Conservation (phyloP, 2,113 vertebrate genomes). For the Ptyas mucosa region DNA sequence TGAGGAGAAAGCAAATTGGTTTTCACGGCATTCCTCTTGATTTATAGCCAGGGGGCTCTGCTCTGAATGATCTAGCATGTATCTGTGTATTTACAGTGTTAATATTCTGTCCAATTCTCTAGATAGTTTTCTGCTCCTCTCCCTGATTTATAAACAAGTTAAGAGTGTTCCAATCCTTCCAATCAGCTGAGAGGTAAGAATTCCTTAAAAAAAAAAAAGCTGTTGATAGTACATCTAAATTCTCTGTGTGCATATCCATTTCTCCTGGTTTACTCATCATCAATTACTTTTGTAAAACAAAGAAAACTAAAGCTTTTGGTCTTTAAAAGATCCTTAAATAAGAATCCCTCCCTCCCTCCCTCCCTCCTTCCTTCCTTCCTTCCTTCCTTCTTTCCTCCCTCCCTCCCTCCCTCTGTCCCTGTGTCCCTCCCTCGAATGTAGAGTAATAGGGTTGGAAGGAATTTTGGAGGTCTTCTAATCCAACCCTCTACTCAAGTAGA, state of each 20-base stretch:
- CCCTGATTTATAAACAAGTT: not conserved
- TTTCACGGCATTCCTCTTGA: not conserved
- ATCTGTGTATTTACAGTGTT: not conserved
- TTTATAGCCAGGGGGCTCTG: not conserved
- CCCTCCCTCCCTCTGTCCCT: not conserved
- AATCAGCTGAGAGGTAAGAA: not conserved
- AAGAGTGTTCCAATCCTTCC: not conserved
- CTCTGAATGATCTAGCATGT: not conserved
- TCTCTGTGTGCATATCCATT: not conserved
- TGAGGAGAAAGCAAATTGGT: not conserved
- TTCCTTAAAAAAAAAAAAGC: not conserved
- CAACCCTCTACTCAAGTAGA: no score
- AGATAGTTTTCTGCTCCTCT: not conserved
- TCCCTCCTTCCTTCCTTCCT: no score
- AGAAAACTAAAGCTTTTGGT: not conserved
- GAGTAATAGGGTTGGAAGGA: not conserved
- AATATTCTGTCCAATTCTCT: not conserved
- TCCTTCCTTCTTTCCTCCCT: not conserved
- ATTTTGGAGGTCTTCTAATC: not conserved
- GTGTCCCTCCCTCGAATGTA: not conserved
- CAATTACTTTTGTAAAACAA: not conserved
- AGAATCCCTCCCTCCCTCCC: not conserved
- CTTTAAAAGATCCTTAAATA: not conserved
- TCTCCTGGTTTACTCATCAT: not conserved
- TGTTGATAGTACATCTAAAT: not conserved